Base-by-base conservation (phyloP, 2,888 invertebrate species). In the Sinohyriopsis cumingii region DNA sequence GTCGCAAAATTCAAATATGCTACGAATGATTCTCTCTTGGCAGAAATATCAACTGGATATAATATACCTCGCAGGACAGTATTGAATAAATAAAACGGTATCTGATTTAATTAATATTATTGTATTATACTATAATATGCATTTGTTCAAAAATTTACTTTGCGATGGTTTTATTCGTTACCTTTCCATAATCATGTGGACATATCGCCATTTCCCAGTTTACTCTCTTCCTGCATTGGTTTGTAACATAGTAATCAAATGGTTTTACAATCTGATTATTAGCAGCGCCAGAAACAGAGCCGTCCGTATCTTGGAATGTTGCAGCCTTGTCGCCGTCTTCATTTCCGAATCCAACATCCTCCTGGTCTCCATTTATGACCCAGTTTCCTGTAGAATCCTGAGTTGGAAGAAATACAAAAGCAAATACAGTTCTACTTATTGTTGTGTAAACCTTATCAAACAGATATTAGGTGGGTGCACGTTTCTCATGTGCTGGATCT, bases 121-220 rank as follows among this genome's bases (percentile, higher is more conserved):
- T 33, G 33, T 5, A 33, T 33, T 33, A 33, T 33, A 33, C 33
- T 33, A 7, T 33, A 33, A 9, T 33, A 7, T 33, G 6, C 33
- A 9, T 33, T 33, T 7, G 1, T 1, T 33, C 5, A 33, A 33
- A 33, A 33, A 7, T 7, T 33, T 33, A 33, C 33, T 7, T 33
- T 33, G 33, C 7, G 9, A 7, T 33, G 28, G 28, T 1, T 33
- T 33, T 33, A 0, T 33, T 33, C 9, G 59, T 45, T 67, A 81
- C 81, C 75, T 78, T 75, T 55, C 77, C 81, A 62, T 73, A 81
- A 15, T 63, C 67, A 55, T 81, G 62, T n/a, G 80, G 76, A 71
- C 81, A 82, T 1, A 77, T 65, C 0, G 78, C 77, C 77, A 82
- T 73, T 12, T 75, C 71, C 81, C 81, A 82, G 68, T 75, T 74